These are phyloP conservation scores for Thunnus thynnus DNA, from an alignment of 2,113 vertebrate species.

Conservation along the genomic window DNA sequence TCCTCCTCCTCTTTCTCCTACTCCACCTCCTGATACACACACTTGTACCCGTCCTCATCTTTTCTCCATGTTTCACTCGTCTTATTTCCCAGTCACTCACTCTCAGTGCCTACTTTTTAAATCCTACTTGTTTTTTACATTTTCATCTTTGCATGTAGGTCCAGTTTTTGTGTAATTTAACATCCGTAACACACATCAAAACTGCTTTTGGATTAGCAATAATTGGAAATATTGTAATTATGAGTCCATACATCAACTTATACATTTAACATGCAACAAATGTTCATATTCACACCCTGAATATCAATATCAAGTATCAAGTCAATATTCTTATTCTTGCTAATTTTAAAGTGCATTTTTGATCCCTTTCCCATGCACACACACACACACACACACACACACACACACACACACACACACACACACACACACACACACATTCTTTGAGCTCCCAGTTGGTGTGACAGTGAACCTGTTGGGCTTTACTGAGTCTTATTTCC, in stretches of 20 bases:
- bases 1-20: constrained; percentile 15
- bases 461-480: constrained; percentile 44
- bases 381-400: constrained; percentile 37
- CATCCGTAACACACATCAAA: no score
- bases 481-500: constrained; percentile 61
- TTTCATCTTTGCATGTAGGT: neutral
- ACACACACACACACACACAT: constrained; percentile 49
- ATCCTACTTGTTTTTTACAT: neutral
- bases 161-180: no score
- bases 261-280: neutral
- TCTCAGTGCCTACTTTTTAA: no score
- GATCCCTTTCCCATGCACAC: neutral
- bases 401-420: constrained; percentile 29
- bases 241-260: neutral
- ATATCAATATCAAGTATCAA: neutral
- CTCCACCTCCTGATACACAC: constrained; percentile 37
- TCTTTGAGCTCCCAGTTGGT: constrained; percentile 47
- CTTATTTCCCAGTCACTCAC: neutral
- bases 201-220: neutral
- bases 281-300: neutral
- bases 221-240: no score
- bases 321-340: neutral
- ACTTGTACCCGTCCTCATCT: neutral
- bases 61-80: neutral
- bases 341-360: constrained; percentile 2